These are phyloP conservation scores for Hydrochoerus hydrochaeris DNA, from an alignment of 2,113 vertebrate genomes.

Conservation along the genomic window DNA sequence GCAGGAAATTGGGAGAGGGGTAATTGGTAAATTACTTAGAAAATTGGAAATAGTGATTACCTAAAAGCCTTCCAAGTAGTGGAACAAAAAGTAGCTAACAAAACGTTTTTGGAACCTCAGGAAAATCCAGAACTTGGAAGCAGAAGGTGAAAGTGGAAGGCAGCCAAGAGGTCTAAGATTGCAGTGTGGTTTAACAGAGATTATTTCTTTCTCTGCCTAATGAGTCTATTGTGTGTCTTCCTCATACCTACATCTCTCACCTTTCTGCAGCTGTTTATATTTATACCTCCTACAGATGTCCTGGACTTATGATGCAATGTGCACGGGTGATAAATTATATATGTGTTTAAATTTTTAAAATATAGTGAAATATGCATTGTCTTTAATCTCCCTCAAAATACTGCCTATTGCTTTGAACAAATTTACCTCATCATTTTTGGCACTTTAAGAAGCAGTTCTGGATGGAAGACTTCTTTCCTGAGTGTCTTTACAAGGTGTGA, in stretches of 20 bases:
- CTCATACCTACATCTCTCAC: not conserved
- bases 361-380: not conserved
- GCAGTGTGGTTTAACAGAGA: not conserved
- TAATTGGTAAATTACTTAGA: not conserved
- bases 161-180: too few species aligned
- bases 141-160: accelerated
- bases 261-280: not conserved
- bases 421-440: not conserved
- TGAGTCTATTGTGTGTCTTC: not conserved
- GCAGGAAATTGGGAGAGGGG: not conserved
- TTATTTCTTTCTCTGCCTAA: not conserved
- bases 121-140: not conserved
- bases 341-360: not conserved
- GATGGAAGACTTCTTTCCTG: not conserved
- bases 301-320: not conserved
- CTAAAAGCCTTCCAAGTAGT: not conserved
- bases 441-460: not conserved
- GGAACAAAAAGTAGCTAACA: not conserved
- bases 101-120: not conserved
- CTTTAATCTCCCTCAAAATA: not conserved
- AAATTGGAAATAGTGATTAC: not conserved
- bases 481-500: not conserved
- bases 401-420: not conserved
- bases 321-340: not conserved
- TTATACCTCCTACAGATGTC: not conserved